Percentiles rank a stretch among this genome's conserved stretches.
Evolutionary conservation across 2,888 invertebrate species (phyloP).

Genomic region (Plemyria rubiginata): DNA sequence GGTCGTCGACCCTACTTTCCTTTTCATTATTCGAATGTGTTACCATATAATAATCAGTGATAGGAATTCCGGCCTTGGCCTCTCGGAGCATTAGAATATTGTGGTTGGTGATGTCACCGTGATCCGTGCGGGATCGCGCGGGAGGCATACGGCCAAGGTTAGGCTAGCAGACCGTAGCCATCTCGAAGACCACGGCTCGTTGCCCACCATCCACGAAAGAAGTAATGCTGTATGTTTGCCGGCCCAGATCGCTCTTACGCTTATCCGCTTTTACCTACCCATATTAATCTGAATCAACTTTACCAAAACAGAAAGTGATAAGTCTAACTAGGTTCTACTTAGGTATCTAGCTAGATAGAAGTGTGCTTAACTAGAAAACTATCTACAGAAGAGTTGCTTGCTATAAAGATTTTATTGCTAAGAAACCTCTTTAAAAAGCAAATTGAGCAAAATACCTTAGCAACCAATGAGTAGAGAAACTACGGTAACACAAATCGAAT

Average conservation of each 20-base stretch:
- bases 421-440: not conserved
- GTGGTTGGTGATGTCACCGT: conserved; percentile 73
- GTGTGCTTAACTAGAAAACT: not conserved
- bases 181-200: conserved; percentile 73
- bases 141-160: conserved; percentile 78
- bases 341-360: not conserved
- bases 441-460: not conserved
- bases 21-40: conserved; percentile 68
- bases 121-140: conserved; percentile 65
- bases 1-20: conserved; percentile 77
- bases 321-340: conserved; percentile 2
- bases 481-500: conserved; percentile 42
- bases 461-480: no score
- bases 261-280: conserved; percentile 64
- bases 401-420: conserved; percentile 7
- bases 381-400: conserved; percentile 1
- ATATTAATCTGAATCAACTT: conserved; percentile 55
- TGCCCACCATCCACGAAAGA: conserved; percentile 70
- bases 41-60: conserved; percentile 56
- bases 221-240: conserved; percentile 60
- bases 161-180: conserved; percentile 75
- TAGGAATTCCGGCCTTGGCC: conserved; percentile 71
- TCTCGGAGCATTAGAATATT: conserved; percentile 56
- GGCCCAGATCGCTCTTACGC: conserved; percentile 67
- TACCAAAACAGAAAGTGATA: conserved; percentile 53